Conservation (phyloP, 2,888 invertebrate genomes). For the Drosophila anomalata region DNA sequence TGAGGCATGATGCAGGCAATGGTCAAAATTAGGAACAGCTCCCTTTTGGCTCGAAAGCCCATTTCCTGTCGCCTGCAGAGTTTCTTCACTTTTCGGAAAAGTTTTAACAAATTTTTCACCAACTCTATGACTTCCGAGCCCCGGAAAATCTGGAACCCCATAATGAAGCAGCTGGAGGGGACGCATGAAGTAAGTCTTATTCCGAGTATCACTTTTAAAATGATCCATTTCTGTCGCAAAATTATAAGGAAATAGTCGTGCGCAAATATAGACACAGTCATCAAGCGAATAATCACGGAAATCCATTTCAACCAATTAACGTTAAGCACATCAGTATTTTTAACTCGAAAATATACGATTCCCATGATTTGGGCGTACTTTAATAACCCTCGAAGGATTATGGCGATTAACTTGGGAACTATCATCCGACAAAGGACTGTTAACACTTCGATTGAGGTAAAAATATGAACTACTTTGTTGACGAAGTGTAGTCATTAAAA, state of each 20-base stretch:
- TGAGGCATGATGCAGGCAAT: neutral
- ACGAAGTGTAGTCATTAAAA: slow-evolving; percentile 2
- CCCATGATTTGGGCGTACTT: slow-evolving; percentile 1
- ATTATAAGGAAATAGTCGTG: fast-evolving
- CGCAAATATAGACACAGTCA: neutral
- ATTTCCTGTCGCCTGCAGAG: neutral
- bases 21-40: neutral
- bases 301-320: neutral
- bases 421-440: slow-evolving; percentile 1
- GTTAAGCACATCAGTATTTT: neutral
- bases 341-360: neutral
- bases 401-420: slow-evolving; percentile 1
- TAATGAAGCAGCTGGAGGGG: neutral
- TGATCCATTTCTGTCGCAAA: fast-evolving
- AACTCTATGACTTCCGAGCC: neutral
- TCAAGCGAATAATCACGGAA: neutral
- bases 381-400: neutral
- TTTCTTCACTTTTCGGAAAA: neutral
- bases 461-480: neutral
- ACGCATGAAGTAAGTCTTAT: neutral
- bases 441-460: neutral
- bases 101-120: neutral
- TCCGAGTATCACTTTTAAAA: neutral
- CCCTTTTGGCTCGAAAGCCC: neutral
- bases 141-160: neutral